Percentiles rank a stretch among this genome's conserved stretches.
Evolutionary conservation across 35 echinoderm and acorn worm genomes (phyloP).

Genomic region (Apostichopus parvimensis): DNA sequence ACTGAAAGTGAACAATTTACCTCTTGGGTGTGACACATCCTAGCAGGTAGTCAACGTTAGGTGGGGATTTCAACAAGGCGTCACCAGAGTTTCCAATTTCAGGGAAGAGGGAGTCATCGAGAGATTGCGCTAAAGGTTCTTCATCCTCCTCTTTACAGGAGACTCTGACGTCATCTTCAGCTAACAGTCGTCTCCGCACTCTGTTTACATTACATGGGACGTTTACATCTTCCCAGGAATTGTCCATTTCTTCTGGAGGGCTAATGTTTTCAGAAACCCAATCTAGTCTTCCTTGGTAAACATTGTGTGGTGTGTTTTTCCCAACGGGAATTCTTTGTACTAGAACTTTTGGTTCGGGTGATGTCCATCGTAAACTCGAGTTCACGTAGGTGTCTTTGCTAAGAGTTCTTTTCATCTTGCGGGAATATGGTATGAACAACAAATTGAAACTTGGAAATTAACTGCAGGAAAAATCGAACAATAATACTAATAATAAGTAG

Average conservation of each 20-base stretch:
- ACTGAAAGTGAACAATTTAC: neutral
- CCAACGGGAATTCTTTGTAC: conserved; percentile 13
- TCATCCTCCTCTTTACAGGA: neutral
- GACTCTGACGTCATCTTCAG: neutral
- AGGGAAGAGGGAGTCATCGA: conserved; percentile 46
- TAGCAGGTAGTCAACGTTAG: conserved; percentile 39
- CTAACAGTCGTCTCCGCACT: conserved; percentile 10
- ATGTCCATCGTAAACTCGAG: neutral
- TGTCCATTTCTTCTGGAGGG: neutral
- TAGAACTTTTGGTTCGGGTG: conserved; percentile 31
- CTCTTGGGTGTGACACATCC: conserved; percentile 40
- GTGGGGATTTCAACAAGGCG: neutral
- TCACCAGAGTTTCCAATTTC: conserved; percentile 40
- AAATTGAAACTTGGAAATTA: neutral
- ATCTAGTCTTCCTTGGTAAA: neutral
- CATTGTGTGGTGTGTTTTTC: neutral
- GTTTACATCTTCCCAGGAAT: neutral
- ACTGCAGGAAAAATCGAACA: neutral
- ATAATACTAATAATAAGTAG: too few species aligned
- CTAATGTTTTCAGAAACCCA: neutral
- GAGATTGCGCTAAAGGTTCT: conserved; percentile 18
- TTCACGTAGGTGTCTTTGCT: neutral
- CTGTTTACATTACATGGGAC: neutral
- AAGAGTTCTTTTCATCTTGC: neutral
- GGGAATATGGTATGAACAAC: neutral